These are phyloP conservation scores for Heliconius erato DNA, from an alignment of 2,888 invertebrate species.

Conservation along the genomic window DNA sequence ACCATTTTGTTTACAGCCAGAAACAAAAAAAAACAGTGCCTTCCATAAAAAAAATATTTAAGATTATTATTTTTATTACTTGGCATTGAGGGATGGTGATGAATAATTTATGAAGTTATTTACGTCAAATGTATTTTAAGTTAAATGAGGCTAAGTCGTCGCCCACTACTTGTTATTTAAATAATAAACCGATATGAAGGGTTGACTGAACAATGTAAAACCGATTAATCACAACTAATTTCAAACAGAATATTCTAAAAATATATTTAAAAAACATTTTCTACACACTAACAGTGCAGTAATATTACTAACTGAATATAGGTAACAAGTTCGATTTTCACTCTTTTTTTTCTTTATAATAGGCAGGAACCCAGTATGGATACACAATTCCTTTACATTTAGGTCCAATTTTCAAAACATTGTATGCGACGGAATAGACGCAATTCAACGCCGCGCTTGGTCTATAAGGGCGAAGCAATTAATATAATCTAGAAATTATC, in stretches of 20 bases:
- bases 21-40: background rate
- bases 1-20: no score
- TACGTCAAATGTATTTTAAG: background rate
- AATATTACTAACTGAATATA: background rate
- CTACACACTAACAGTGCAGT: background rate
- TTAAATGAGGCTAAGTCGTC: slow-evolving; percentile 5
- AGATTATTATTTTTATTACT: background rate
- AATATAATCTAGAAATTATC: no score
- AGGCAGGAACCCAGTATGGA: no score
- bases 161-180: slow-evolving; percentile 6
- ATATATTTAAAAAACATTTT: background rate
- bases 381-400: no score
- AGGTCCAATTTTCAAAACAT: no score
- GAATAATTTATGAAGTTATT: slow-evolving; percentile 23
- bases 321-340: background rate
- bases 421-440: no score
- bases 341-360: no score
- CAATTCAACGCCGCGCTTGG: no score
- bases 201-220: slow-evolving; percentile 2
- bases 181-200: background rate
- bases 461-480: no score
- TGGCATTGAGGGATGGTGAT: slow-evolving; percentile 9
- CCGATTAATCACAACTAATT: background rate
- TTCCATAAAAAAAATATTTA: background rate
- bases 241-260: background rate